Evolutionary conservation across 2,797 vertebrate species (phyloP).

Genomic region (Labroides dimidiatus): DNA sequence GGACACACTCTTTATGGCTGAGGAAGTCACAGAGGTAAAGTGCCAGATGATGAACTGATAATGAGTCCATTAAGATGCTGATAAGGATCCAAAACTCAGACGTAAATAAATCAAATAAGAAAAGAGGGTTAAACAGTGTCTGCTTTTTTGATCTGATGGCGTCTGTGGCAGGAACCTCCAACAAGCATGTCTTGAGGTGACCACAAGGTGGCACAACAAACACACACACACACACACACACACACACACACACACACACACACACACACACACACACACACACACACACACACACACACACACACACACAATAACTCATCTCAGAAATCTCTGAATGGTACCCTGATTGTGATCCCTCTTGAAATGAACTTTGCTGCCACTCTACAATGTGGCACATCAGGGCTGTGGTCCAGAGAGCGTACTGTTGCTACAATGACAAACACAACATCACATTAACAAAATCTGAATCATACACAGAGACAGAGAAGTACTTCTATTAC

Average conservation of each 20-base stretch:
- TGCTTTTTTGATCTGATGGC: neutral
- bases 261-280: neutral
- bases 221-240: neutral
- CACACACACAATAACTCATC: neutral
- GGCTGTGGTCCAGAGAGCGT: neutral
- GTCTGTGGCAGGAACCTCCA: neutral
- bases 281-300: neutral
- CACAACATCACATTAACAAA: slow-evolving; percentile 14
- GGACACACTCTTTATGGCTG: too few species aligned
- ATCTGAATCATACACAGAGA: slow-evolving; percentile 22
- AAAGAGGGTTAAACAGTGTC: too few species aligned
- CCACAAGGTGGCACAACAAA: slow-evolving; percentile 43
- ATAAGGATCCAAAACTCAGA: neutral
- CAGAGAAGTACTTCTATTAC: slow-evolving; percentile 29
- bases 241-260: neutral
- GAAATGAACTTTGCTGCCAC: slow-evolving; percentile 5
- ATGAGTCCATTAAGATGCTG: neutral
- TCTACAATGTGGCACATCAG: slow-evolving; percentile 8
- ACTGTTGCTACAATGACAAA: slow-evolving; percentile 42
- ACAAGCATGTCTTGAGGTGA: neutral
- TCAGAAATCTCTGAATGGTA: neutral
- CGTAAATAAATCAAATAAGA: neutral
- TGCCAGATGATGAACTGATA: neutral
- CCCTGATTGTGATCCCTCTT: neutral
- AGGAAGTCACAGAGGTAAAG: neutral